A percentile compares a stretch with the other conserved stretches of the same genome.
These are phyloP conservation scores for Leptinotarsa peninsularis DNA, from an alignment of 2,888 invertebrate species.

Conservation along the genomic window DNA sequence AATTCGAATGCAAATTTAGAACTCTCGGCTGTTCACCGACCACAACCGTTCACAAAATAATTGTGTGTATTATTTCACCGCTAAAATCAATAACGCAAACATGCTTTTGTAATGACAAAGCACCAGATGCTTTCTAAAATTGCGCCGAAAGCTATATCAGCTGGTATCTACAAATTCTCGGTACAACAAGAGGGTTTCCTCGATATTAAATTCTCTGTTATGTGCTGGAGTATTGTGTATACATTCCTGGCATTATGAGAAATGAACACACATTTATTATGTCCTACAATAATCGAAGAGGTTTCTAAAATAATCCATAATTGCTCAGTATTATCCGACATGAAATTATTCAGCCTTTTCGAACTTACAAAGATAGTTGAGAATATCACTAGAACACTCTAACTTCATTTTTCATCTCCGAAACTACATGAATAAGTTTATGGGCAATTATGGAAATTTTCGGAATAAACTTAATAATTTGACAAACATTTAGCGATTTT, in stretches of 20 bases:
- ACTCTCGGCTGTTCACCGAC: background rate
- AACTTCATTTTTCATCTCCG: too few species aligned
- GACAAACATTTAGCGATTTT: too few species aligned
- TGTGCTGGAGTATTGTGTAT: background rate
- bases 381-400: too few species aligned
- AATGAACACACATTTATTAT: background rate
- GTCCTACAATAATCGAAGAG: too few species aligned
- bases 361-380: too few species aligned
- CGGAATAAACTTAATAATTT: too few species aligned
- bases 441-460: too few species aligned
- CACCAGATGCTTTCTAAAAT: conserved; percentile 15
- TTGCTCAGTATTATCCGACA: too few species aligned
- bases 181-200: conserved; percentile 10
- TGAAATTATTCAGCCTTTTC: too few species aligned
- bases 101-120: conserved; percentile 9
- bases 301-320: too few species aligned
- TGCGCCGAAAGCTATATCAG: conserved; percentile 12
- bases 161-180: conserved; percentile 1
- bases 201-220: background rate
- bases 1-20: background rate
- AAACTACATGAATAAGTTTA: too few species aligned
- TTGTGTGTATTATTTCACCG: background rate
- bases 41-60: background rate
- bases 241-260: background rate
- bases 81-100: conserved; percentile 14